Conservation (phyloP, 2,888 invertebrate species). For the Rhingia rostrata region DNA sequence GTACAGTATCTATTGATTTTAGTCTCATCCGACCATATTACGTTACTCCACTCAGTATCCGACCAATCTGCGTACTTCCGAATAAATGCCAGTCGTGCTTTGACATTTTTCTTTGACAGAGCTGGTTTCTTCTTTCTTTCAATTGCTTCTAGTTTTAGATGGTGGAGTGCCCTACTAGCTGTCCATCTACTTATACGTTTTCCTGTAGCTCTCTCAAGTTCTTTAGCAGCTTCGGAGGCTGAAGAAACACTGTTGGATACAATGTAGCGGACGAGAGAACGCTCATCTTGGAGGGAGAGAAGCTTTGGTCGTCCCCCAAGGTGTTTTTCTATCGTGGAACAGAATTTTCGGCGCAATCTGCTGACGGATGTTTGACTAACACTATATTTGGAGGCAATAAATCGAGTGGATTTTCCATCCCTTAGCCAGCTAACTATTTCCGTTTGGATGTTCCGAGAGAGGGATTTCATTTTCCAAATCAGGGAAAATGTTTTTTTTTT, state of each 20-base stretch:
- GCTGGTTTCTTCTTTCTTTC: conserved; percentile 67
- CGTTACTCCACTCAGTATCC: conserved; percentile 28
- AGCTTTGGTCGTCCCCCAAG: conserved; percentile 57
- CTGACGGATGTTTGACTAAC: conserved; percentile 53
- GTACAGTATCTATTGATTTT: conserved; percentile 65
- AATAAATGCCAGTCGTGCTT: conserved; percentile 51
- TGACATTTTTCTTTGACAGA: conserved; percentile 56
- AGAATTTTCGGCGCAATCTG: conserved; percentile 45
- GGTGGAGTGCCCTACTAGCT: conserved; percentile 35
- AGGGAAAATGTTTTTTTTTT: too few species aligned
- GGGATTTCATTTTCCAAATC: conserved; percentile 31
- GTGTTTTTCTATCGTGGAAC: neutral
- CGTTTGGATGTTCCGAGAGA: conserved; percentile 12
- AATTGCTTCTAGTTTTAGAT: conserved; percentile 43
- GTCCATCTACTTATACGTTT: conserved; percentile 65
- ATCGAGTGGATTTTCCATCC: conserved; percentile 54
- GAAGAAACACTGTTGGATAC: conserved; percentile 51
- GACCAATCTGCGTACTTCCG: conserved; percentile 48
- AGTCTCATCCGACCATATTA: conserved; percentile 64
- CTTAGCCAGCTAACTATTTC: conserved; percentile 46
- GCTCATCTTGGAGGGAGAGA: conserved; percentile 56
- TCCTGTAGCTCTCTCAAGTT: conserved; percentile 54
- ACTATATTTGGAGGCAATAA: conserved; percentile 33
- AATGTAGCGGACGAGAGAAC: conserved; percentile 55
- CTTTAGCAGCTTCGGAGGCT: conserved; percentile 61